phyloP scores from a whole-genome alignment of 2,888 invertebrate genomes.

The Pheosia tremula region DNA sequence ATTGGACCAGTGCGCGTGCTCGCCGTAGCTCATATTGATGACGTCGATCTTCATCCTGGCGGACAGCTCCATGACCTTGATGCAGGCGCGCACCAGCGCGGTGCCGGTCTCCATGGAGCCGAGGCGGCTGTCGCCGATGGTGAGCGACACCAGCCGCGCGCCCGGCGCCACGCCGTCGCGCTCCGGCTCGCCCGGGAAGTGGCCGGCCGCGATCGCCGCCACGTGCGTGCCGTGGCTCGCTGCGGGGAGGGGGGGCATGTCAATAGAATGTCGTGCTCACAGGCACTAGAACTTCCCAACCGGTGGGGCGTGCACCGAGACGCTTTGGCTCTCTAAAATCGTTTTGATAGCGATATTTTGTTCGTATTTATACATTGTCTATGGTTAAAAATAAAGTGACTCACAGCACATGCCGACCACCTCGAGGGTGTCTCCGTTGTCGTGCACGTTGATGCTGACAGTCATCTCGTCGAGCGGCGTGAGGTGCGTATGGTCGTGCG shows the following conservation, averaged over 20 bases:
- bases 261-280: background rate
- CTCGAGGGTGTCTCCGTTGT: slow-evolving; percentile 95
- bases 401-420: slow-evolving; percentile 97
- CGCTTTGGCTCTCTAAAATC: background rate
- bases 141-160: slow-evolving; percentile 96
- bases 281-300: too few relatives aligned
- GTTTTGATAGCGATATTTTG: background rate
- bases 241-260: slow-evolving; percentile 41
- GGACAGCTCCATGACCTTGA: slow-evolving; percentile 91
- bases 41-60: slow-evolving; percentile 89
- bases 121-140: slow-evolving; percentile 96
- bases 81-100: slow-evolving; percentile 95
- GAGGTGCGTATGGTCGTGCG: slow-evolving; percentile 90
- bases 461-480: slow-evolving; percentile 92
- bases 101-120: slow-evolving; percentile 99
- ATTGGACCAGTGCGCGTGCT: slow-evolving; percentile 96
- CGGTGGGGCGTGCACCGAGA: too few relatives aligned
- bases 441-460: slow-evolving; percentile 96
- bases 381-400: slow-evolving; percentile 55
- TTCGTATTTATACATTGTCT: too few relatives aligned
- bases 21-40: slow-evolving; percentile 99
- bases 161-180: slow-evolving; percentile 98
- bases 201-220: slow-evolving; percentile 96
- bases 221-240: slow-evolving; percentile 99
- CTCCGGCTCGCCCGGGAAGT: slow-evolving; percentile 94